A percentile compares a stretch with the other conserved stretches of the same genome.
Conservation (phyloP, 2,888 invertebrate species). For the Portevinia maculata region DNA sequence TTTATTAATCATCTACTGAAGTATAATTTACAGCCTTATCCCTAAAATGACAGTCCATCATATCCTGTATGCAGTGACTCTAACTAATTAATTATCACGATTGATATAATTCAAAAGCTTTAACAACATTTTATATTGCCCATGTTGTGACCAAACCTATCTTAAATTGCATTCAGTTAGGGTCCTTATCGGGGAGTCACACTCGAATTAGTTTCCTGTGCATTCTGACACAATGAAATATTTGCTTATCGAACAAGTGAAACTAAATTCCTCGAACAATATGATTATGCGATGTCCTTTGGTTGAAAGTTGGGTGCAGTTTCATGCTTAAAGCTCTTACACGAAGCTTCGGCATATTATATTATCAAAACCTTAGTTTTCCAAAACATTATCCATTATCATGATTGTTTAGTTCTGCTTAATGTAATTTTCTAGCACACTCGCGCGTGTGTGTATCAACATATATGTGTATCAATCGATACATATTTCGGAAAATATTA, state of each 20-base stretch:
- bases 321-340: no score
- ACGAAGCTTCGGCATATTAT: neutral
- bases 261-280: conserved; percentile 53
- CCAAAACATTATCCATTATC: conserved; percentile 34
- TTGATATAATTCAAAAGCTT: neutral
- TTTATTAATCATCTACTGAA: conserved; percentile 21
- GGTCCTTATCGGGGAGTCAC: conserved; percentile 67
- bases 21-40: conserved; percentile 12
- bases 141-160: neutral
- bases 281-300: conserved; percentile 51
- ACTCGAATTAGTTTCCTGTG: conserved; percentile 65
- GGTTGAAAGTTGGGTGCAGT: conserved; percentile 9
- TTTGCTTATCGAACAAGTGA: conserved; percentile 50
- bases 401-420: conserved; percentile 50
- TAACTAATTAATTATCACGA: conserved; percentile 64
- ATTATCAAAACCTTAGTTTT: conserved; percentile 14
- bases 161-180: conserved; percentile 11
- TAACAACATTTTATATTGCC: neutral
- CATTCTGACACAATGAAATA: conserved; percentile 37
- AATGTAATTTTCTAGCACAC: conserved; percentile 38
- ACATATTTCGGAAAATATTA: conserved; percentile 13
- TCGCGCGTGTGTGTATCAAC: neutral
- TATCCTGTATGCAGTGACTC: conserved; percentile 51
- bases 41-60: conserved; percentile 22
- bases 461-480: conserved; percentile 52